Base-by-base conservation (phyloP, 2,113 vertebrate genomes). In the Carassius gibelio region DNA sequence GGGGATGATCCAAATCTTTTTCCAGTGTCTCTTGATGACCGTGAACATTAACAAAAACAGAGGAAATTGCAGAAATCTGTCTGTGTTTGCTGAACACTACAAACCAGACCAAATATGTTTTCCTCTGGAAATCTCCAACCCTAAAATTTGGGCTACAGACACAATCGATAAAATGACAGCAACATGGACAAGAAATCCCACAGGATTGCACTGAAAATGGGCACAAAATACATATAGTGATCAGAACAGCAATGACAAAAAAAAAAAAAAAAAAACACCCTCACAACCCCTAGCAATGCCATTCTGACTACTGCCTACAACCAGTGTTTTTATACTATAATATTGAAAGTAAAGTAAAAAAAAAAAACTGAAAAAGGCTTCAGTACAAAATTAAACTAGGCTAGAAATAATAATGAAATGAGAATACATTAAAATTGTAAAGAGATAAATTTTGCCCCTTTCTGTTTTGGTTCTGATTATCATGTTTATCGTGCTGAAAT, bases 1-100 rank as follows among this genome's bases (percentile, higher is more conserved):
- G 86, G 30, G 72, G n/a, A 8, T 59, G 52, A 17, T 55, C 85
- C 55, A 85, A 81, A 77, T 77, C 72, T 79, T 69, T 80, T 68
- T 10, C 17, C 23, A 82, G 26, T 17, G 42, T 69, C 80, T 45
- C 61, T 9, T 52, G 11, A 69, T 55, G 62, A 52, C 48, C 8
- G 13, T 52, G 80, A 82, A 8, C 64, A 52, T 82, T 55, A 82
- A 50, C 57, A 2, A 36, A 81, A 50, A 81, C 77, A 9, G 10
- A 68, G 15, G 3, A 69, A 69, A 48, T 64, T 11, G 62, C 8
- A 8, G 23, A 50, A 82, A 82, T 45, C 17, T 8, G 5, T 5
- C 3, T 55, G 15, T 34, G 9, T 8, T 82, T 15, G 23, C 42
- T 68, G 64, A 36, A 36, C 80, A 69, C 45, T 17, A 64, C 38